Evolutionary conservation across 2,888 invertebrate species (phyloP).

Genomic region (Chaetoderma sp.): DNA sequence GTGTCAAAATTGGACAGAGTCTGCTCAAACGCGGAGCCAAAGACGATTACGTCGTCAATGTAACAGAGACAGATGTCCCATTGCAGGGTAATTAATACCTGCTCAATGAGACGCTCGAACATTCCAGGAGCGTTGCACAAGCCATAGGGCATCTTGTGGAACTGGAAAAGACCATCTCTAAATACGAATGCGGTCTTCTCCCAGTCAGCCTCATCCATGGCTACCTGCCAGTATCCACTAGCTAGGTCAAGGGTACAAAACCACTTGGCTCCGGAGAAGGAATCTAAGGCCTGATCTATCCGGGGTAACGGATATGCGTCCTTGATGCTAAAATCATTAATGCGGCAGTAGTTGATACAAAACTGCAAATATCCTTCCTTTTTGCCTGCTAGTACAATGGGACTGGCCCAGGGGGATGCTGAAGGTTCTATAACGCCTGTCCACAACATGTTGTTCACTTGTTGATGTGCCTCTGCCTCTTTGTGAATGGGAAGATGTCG

Average conservation of each 20-base stretch:
- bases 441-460: no score
- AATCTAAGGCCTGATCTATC: conserved; percentile 32
- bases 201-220: conserved; percentile 24
- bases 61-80: conserved; percentile 32
- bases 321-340: no score
- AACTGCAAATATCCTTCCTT: no score
- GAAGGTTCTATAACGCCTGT: conserved; percentile 18
- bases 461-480: no score
- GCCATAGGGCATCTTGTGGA: conserved; percentile 35
- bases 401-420: conserved; percentile 12
- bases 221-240: conserved; percentile 44
- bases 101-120: conserved; percentile 39
- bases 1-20: no score
- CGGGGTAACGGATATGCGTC: conserved; percentile 25
- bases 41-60: conserved; percentile 41
- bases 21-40: no score
- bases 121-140: conserved; percentile 38
- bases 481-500: no score
- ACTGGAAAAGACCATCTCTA: conserved; percentile 29
- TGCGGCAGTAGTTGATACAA: no score
- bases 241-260: conserved; percentile 38
- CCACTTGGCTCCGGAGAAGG: conserved; percentile 34
- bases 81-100: conserved; percentile 23
- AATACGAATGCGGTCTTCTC: conserved; percentile 40
- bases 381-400: conserved; percentile 24